Conservation (phyloP, 2,113 vertebrate genomes). For the Chascanopsetta lugubris region DNA sequence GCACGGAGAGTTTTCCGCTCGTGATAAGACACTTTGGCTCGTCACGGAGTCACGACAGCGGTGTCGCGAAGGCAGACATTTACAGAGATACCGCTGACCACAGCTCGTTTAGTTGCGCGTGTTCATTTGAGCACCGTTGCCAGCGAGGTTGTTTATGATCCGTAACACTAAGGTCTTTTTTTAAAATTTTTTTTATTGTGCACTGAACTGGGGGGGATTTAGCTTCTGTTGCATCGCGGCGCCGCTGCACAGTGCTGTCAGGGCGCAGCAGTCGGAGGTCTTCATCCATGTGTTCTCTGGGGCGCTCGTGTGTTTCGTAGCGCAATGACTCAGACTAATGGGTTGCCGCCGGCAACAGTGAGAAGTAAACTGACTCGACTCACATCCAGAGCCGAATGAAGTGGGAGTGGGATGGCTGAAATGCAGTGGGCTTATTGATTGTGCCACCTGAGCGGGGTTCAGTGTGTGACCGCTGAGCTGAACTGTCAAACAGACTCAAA, state of each 20-base stretch:
- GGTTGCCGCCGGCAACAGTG: constrained; percentile 19
- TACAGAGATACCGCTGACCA: constrained; percentile 31
- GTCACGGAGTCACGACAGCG: not conserved
- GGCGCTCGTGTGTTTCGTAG: constrained; percentile 8
- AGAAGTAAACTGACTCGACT: constrained; percentile 6
- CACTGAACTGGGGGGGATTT: constrained; percentile 6
- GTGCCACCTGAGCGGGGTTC: constrained; percentile 49
- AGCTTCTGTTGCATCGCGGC: not conserved
- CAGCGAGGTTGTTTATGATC: constrained; percentile 9
- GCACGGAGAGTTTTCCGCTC: not conserved
- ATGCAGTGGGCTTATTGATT: constrained; percentile 31
- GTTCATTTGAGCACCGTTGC: constrained; percentile 29
- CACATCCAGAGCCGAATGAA: constrained; percentile 33
- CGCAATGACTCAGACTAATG: constrained; percentile 30
- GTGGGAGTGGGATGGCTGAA: constrained; percentile 15
- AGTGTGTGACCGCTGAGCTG: constrained; percentile 24
- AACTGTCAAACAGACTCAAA: constrained; percentile 19
- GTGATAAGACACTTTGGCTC: constrained; percentile 21
- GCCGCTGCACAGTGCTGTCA: not conserved
- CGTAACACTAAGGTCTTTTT: constrained; percentile 7
- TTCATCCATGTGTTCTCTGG: constrained; percentile 5
- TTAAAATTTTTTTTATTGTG: not conserved
- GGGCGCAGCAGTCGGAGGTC: constrained; percentile 7
- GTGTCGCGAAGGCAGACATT: constrained; percentile 11
- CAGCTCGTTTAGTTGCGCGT: constrained; percentile 33